Evolutionary conservation across 2,797 vertebrate genomes (phyloP).

Genomic region (Antrozous pallidus): DNA sequence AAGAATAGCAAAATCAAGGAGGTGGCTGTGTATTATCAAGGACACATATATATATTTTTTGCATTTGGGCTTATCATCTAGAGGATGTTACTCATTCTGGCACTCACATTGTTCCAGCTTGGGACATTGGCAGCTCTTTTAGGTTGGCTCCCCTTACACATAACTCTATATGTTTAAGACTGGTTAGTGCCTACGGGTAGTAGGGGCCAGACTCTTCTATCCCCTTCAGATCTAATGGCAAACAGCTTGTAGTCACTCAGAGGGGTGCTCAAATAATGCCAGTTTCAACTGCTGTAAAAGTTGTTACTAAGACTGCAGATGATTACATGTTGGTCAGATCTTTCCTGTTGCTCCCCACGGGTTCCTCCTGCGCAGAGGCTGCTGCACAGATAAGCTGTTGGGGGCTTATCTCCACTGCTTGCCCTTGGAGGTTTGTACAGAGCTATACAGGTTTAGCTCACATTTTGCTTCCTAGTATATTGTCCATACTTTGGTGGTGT

Average conservation of each 20-base stretch:
- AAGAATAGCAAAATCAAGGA: conserved; percentile 98
- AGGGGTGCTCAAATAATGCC: neutral
- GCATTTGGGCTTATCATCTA: too few relatives aligned
- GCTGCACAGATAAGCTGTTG: neutral
- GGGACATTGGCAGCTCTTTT: too few relatives aligned
- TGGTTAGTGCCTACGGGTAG: neutral
- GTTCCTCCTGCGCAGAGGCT: neutral
- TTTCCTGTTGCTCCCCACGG: neutral
- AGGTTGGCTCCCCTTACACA: too few relatives aligned
- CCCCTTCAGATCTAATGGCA: neutral
- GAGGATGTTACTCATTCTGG: too few relatives aligned
- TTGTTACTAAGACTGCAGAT: neutral
- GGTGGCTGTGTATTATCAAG: conserved; percentile 87
- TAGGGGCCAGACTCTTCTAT: neutral
- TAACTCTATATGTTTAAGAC: too few relatives aligned
- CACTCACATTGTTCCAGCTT: too few relatives aligned
- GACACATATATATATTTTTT: too few relatives aligned
- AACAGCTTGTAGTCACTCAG: neutral
- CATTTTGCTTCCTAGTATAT: neutral
- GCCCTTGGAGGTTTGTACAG: neutral
- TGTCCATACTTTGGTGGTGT: neutral
- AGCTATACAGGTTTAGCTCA: neutral
- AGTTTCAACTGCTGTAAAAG: neutral
- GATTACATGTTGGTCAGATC: neutral
- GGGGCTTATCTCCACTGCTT: neutral